Evolutionary conservation across 1,140 invertebrate genomes (phyloP).

Genomic region (Belonocnema kinseyi): DNA sequence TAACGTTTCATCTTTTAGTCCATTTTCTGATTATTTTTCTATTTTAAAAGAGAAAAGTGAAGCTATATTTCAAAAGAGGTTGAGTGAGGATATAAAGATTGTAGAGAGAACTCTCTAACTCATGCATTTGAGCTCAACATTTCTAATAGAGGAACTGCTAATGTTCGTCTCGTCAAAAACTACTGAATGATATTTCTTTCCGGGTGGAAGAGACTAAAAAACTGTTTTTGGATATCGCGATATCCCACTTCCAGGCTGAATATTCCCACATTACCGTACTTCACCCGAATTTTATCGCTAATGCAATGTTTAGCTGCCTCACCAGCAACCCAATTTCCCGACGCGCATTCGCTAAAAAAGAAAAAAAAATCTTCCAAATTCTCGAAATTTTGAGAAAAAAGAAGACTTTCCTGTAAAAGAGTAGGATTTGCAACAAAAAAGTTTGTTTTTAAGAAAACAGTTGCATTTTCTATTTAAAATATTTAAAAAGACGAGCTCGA

Average conservation of each 20-base stretch:
- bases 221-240: not conserved
- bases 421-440: too few species aligned
- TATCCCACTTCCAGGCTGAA: slow-evolving; percentile 4
- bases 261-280: slow-evolving; percentile 13
- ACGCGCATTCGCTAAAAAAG: too few species aligned
- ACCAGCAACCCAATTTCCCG: too few species aligned
- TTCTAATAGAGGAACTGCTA: not conserved
- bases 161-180: slow-evolving; percentile 5
- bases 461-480: too few species aligned
- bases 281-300: not conserved
- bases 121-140: slow-evolving; percentile 11
- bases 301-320: not conserved
- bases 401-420: too few species aligned
- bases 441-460: too few species aligned
- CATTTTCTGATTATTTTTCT: not conserved
- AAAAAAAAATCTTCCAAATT: too few species aligned
- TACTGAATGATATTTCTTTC: slow-evolving; percentile 11
- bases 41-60: not conserved
- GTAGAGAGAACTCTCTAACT: not conserved
- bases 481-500: too few species aligned
- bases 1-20: too few species aligned
- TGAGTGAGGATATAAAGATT: not conserved
- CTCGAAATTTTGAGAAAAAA: too few species aligned
- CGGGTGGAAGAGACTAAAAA: not conserved
- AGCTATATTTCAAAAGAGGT: not conserved